Conservation (phyloP, 2,888 invertebrate species). For the Octonoba sinensis region DNA sequence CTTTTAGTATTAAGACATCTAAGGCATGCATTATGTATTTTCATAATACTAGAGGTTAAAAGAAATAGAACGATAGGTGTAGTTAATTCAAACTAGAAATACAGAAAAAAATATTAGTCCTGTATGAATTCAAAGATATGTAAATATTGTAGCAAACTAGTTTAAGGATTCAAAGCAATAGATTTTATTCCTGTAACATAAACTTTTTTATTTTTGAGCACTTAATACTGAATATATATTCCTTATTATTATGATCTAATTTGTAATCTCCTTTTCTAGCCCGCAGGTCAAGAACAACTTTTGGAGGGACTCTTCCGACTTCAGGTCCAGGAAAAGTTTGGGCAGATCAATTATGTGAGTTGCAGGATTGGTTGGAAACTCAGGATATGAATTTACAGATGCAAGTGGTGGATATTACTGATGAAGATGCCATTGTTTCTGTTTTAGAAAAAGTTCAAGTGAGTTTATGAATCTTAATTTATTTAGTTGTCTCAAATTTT, state of each 20-base stretch:
- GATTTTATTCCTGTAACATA: no score
- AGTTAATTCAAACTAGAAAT: no score
- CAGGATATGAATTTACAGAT: conserved; percentile 58
- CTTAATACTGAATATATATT: background rate
- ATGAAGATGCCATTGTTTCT: conserved; percentile 49
- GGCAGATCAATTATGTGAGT: conserved; percentile 46
- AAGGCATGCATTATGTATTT: no score
- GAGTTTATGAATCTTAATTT: background rate
- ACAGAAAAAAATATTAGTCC: no score
- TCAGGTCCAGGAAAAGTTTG: conserved; percentile 58
- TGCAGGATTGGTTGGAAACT: conserved; percentile 58
- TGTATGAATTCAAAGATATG: no score
- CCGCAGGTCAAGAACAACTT: conserved; percentile 45
- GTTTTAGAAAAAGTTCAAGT: conserved; percentile 62
- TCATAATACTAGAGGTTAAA: no score
- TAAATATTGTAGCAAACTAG: no score
- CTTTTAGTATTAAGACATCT: no score
- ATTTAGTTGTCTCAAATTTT: background rate
- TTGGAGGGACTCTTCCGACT: conserved; percentile 49
- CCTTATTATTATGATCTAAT: background rate
- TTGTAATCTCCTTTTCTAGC: conserved; percentile 13
- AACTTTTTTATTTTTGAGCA: no score
- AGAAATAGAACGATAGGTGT: no score
- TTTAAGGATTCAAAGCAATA: no score
- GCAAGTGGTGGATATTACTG: conserved; percentile 59